Evolutionary conservation across 1,140 invertebrate species (phyloP).

Genomic region (Mycetomoellerius zeteki): DNA sequence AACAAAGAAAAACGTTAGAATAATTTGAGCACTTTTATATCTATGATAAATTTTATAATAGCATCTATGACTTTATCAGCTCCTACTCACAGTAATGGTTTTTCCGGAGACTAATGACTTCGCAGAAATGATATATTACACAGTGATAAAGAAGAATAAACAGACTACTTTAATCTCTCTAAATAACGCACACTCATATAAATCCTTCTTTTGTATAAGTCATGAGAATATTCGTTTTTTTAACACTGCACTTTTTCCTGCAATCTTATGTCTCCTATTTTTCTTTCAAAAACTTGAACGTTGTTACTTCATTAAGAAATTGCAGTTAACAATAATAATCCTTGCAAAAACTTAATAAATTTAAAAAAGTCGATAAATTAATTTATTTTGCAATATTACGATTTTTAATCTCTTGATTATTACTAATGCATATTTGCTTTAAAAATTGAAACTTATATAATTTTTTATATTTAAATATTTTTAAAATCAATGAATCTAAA

Average conservation of each 20-base stretch:
- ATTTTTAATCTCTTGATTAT: slow-evolving; percentile 5
- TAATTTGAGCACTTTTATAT: slow-evolving; percentile 32
- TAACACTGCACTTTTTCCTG: neutral
- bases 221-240: slow-evolving; percentile 21
- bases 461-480: neutral
- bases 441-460: neutral
- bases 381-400: slow-evolving; percentile 4
- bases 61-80: neutral
- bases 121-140: slow-evolving; percentile 24
- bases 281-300: neutral
- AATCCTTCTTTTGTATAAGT: slow-evolving; percentile 8
- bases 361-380: neutral
- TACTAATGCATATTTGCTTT: neutral
- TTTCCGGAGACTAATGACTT: slow-evolving; percentile 12
- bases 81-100: neutral
- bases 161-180: slow-evolving; percentile 20
- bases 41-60: slow-evolving; percentile 21
- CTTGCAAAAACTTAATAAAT: neutral
- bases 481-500: neutral
- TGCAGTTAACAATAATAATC: neutral
- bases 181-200: slow-evolving; percentile 30
- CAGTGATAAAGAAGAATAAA: slow-evolving; percentile 22
- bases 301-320: slow-evolving; percentile 1
- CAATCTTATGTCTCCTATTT: slow-evolving; percentile 21
- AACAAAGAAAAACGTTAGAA: slow-evolving; percentile 30